Conservation (phyloP, 2,888 invertebrate genomes). For the Hololepta plana region DNA sequence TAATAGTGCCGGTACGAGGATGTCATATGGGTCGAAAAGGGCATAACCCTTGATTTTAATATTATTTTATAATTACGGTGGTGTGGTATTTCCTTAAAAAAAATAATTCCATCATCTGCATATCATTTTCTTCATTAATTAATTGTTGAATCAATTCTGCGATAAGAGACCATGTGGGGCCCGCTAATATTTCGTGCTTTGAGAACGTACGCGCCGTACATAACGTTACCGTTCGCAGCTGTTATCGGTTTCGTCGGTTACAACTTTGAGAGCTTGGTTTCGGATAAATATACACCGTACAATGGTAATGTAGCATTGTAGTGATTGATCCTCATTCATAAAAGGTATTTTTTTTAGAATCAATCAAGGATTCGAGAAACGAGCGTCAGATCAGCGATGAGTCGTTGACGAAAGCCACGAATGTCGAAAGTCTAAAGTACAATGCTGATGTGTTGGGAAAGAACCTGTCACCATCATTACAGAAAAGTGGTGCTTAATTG, state of each 20-base stretch:
- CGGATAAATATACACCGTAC: constrained; percentile 59
- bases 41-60: no score
- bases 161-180: constrained; percentile 75
- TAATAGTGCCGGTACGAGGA: no score
- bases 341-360: constrained; percentile 37
- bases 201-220: constrained; percentile 55
- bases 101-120: no score
- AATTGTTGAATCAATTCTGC: no score
- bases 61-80: no score
- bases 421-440: constrained; percentile 49
- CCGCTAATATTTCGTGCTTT: constrained; percentile 40
- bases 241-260: constrained; percentile 75
- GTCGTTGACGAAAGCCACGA: constrained; percentile 33
- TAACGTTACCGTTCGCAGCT: constrained; percentile 68
- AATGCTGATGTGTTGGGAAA: constrained; percentile 45
- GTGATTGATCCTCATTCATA: no score
- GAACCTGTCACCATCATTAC: constrained; percentile 47
- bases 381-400: constrained; percentile 47
- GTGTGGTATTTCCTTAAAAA: no score
- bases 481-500: no score
- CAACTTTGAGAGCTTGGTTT: constrained; percentile 56
- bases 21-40: no score
- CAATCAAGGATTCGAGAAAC: constrained; percentile 54
- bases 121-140: no score
- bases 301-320: no score